Percentiles rank a stretch among this genome's conserved stretches.
phyloP scores from a whole-genome alignment of 2,113 vertebrate species.

The Melanerpes formicivorus region DNA sequence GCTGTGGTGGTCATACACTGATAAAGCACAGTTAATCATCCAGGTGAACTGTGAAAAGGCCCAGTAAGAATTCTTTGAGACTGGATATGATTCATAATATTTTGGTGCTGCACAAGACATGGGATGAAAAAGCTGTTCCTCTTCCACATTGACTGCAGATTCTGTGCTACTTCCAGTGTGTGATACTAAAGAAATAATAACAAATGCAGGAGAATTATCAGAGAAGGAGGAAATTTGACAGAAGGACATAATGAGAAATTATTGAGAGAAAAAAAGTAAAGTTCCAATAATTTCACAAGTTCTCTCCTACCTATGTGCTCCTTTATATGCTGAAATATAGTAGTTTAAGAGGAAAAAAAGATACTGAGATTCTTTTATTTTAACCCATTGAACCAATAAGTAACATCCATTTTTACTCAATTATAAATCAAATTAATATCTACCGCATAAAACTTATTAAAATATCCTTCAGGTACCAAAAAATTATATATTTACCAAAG shows the following conservation, averaged over 20 bases:
- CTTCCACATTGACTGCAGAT: neutral
- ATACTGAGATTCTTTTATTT: neutral
- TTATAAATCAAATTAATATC: neutral
- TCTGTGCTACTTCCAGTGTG: neutral
- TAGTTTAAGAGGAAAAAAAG: neutral
- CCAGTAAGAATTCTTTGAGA: neutral
- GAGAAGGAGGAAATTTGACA: neutral
- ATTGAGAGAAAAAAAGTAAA: neutral
- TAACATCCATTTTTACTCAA: neutral
- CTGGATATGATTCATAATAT: neutral
- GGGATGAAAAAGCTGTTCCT: neutral
- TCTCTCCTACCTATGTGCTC: neutral
- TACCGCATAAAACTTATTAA: neutral
- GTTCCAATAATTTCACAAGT: neutral
- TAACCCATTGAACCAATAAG: neutral
- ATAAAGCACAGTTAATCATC: constrained; percentile 33
- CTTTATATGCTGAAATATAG: neutral
- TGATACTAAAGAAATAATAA: neutral
- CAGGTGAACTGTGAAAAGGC: neutral
- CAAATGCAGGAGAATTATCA: neutral
- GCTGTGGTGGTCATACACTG: neutral
- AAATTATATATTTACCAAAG: neutral
- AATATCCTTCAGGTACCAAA: neutral
- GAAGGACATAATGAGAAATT: neutral
- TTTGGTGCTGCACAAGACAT: neutral